Percentiles rank a stretch among this genome's conserved stretches.
Evolutionary conservation across 2,113 vertebrate genomes (phyloP).

Genomic region (Engystomops pustulosus): DNA sequence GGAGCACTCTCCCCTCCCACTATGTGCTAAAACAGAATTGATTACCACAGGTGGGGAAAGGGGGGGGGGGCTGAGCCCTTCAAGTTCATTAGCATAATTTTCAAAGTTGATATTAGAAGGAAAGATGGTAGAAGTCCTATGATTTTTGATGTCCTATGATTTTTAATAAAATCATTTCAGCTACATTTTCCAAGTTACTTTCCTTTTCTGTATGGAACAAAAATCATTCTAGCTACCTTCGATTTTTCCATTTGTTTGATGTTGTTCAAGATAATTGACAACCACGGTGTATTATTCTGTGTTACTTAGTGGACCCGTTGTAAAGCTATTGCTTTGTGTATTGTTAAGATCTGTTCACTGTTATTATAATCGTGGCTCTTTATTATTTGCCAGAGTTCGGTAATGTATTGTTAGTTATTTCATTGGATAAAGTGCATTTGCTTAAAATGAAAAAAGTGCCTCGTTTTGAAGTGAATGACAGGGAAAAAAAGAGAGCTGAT

Average conservation of each 20-base stretch:
- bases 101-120: too few relatives aligned
- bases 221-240: not conserved
- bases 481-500: not conserved
- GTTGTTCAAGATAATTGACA: not conserved
- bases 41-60: too few relatives aligned
- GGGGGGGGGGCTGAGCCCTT: too few relatives aligned
- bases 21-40: too few relatives aligned
- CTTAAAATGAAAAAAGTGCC: constrained; percentile 5
- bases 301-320: not conserved
- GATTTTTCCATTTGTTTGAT: not conserved
- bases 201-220: not conserved
- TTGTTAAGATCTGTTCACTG: not conserved
- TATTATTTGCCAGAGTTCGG: not conserved
- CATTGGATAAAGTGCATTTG: not conserved
- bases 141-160: too few relatives aligned
- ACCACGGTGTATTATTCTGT: not conserved
- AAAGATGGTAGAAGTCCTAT: too few relatives aligned
- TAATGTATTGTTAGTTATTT: not conserved
- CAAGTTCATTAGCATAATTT: too few relatives aligned
- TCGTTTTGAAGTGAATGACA: not conserved
- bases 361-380: not conserved
- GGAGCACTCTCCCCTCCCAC: too few relatives aligned
- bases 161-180: not conserved
- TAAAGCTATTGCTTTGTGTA: not conserved
- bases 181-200: not conserved